Conservation (phyloP, 2,888 invertebrate species). For the Caenorhabditis parvicauda region DNA sequence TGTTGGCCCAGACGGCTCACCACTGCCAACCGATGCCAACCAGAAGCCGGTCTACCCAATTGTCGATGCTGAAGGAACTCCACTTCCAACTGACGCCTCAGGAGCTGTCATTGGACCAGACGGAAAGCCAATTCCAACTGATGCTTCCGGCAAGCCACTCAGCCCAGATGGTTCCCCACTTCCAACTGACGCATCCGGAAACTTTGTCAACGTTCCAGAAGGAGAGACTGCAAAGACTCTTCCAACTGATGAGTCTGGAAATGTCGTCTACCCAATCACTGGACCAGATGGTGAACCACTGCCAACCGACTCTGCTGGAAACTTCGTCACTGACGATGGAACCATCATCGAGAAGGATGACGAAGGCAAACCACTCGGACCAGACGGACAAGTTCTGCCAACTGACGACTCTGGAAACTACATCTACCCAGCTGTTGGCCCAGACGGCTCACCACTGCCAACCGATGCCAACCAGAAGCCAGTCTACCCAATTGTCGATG, state of each 20-base stretch:
- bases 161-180: constrained; percentile 21
- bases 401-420: constrained; percentile 12
- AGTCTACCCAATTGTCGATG: too few relatives aligned
- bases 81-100: constrained; percentile 24
- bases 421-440: constrained; percentile 12
- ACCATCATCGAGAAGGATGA: constrained; percentile 6
- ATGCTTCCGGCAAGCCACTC: constrained; percentile 4
- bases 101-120: constrained; percentile 13
- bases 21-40: constrained; percentile 10
- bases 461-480: too few relatives aligned
- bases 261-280: constrained; percentile 16
- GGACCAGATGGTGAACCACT: constrained; percentile 23
- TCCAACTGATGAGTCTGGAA: constrained; percentile 17
- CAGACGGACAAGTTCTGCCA: constrained; percentile 23
- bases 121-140: constrained; percentile 12
- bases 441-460: too few relatives aligned
- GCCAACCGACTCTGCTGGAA: constrained; percentile 28
- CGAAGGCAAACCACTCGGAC: constrained; percentile 16
- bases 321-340: constrained; percentile 16
- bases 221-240: constrained; percentile 6
- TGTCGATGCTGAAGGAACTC: constrained; percentile 8
- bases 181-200: constrained; percentile 11
- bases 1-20: not conserved
- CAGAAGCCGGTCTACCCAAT: too few relatives aligned
- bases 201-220: constrained; percentile 4